phyloP scores from a whole-genome alignment of 2,888 invertebrate species.

The Drosophila anomalata region DNA sequence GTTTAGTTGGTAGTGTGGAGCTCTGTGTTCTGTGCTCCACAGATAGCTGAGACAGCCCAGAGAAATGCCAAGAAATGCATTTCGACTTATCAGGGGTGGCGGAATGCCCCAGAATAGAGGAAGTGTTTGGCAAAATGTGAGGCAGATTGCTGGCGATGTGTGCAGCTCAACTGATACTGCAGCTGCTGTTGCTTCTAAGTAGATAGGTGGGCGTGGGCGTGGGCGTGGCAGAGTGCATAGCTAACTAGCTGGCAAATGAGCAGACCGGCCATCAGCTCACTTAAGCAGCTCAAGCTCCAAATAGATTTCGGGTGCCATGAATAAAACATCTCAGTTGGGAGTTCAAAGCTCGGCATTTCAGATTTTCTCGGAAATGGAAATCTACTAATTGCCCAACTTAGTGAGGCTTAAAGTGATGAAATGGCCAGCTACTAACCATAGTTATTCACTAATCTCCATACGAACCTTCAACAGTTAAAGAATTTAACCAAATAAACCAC shows the following conservation, averaged over 20 bases:
- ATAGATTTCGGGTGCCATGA: conserved; percentile 41
- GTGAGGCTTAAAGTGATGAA: neutral
- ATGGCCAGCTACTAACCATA: neutral
- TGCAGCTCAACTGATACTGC: conserved; percentile 47
- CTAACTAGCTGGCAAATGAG: conserved; percentile 63
- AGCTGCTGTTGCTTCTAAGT: conserved; percentile 43
- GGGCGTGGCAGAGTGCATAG: conserved; percentile 50
- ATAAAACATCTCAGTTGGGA: conserved; percentile 34
- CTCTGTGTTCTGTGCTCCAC: conserved; percentile 27
- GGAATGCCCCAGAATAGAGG: conserved; percentile 15
- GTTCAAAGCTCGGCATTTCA: conserved; percentile 28
- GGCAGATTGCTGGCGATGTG: conserved; percentile 41
- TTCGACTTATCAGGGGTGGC: conserved; percentile 40
- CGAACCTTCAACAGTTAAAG: neutral
- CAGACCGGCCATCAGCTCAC: conserved; percentile 36
- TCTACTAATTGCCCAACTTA: neutral
- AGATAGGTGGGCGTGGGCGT: conserved; percentile 37
- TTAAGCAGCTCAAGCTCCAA: conserved; percentile 33
- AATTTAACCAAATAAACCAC: neutral
- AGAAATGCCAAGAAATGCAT: conserved; percentile 50
- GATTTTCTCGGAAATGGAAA: neutral
- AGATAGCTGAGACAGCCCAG: conserved; percentile 58
- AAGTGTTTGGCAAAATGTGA: conserved; percentile 32
- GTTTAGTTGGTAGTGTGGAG: conserved; percentile 74
- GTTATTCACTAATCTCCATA: neutral